A percentile compares a stretch with the other conserved stretches of the same genome.
These are phyloP conservation scores for Drosophila neutralis DNA, from an alignment of 2,888 invertebrate genomes.

Conservation along the genomic window DNA sequence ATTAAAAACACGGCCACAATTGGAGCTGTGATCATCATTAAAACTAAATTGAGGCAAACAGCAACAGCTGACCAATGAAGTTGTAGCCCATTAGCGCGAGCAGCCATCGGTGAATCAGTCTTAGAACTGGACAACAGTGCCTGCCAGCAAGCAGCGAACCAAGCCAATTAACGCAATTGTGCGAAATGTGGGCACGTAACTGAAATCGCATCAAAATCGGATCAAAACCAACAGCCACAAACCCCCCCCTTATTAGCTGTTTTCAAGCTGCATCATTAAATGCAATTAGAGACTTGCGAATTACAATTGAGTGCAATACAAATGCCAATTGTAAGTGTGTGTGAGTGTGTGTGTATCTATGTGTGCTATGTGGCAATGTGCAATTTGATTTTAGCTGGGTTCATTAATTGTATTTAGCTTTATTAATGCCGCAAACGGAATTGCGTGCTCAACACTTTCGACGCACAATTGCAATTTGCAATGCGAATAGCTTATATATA, in stretches of 20 bases:
- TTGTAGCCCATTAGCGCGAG: constrained; percentile 71
- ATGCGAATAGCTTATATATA: constrained; percentile 33
- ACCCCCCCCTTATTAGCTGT: not conserved
- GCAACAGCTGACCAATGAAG: constrained; percentile 65
- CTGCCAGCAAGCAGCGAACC: not conserved
- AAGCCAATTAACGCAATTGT: constrained; percentile 68
- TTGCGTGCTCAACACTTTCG: constrained; percentile 73
- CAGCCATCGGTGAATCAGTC: constrained; percentile 27
- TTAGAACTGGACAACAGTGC: constrained; percentile 11
- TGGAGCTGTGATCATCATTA: constrained; percentile 74
- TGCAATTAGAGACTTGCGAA: constrained; percentile 52
- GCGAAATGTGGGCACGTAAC: constrained; percentile 65
- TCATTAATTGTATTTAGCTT: constrained; percentile 66
- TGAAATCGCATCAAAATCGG: constrained; percentile 59
- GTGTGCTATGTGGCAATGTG: constrained; percentile 18
- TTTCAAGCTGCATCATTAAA: constrained; percentile 62
- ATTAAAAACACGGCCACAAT: constrained; percentile 65
- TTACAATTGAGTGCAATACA: constrained; percentile 56
- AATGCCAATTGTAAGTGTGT: constrained; percentile 31
- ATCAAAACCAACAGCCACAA: constrained; percentile 12
- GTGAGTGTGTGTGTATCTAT: constrained; percentile 13
- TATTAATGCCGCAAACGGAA: constrained; percentile 43
- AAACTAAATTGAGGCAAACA: constrained; percentile 47
- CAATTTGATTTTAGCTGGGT: constrained; percentile 56
- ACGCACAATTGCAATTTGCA: constrained; percentile 41